Base-by-base conservation (phyloP, 2,888 invertebrate species). In the Sarcophaga caerulescens region DNA sequence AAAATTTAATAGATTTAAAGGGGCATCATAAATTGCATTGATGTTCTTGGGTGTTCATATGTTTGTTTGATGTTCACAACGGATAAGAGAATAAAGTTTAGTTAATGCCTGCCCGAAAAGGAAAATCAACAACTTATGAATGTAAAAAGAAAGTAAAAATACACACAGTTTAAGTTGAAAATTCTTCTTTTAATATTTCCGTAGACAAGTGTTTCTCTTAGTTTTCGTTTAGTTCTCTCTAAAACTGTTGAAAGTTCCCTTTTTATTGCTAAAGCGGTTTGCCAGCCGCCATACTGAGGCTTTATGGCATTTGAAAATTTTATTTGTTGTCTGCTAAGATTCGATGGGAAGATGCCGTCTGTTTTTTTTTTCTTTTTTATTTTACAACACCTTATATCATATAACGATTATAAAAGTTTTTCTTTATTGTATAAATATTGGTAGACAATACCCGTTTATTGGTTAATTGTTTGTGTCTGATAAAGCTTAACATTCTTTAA, bases 41-140 rank as follows among this genome's bases (percentile, higher is more conserved):
- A 62, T n/a, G 21, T 10, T 21, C 4, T 19, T 47, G 57, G n/a
- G 44, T 19, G 59, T 76, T 70, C 78, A 70, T 65, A 35, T 19
- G 62, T 81, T 71, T 81, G 17, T 65, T 35, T 74, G 78, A 79
- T 79, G 4, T 84, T 45, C 44, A 57, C 66, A 62, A 23, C 6
- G 59, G 84, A 84, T 84, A 84, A 84, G 45, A 70, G 74, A 69
- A 75, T 84, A 74, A 84, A 75, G 74, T 75, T 65, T 79, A 25
- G 8, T 35, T 35, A 70, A 70, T 21, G 70, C 62, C 84, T 74
- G 74, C 79, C 69, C n/a, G n/a, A 3, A 62, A 62, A 57, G 17
- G 1, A 65, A 65, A 65, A 65, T 8, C 25, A 8, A 17, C 17
- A 65, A 35, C 25, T 6, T 25, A 11, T n/a, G 35, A 35, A 14